A percentile compares a stretch with the other conserved stretches of the same genome.
Evolutionary conservation across 2,888 invertebrate species (phyloP).

Genomic region (Euphydryas editha): DNA sequence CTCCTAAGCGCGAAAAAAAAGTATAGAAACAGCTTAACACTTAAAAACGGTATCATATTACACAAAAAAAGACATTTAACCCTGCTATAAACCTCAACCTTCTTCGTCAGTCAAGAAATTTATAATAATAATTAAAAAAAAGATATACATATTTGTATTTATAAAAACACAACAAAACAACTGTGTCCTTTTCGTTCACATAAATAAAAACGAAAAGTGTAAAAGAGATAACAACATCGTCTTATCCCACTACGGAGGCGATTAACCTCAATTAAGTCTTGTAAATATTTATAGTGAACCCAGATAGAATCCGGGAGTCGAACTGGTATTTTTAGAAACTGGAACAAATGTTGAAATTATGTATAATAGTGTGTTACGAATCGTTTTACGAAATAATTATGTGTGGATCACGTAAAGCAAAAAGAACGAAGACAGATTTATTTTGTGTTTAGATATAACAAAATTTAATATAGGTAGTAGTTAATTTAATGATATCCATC

Average conservation of each 20-base stretch:
- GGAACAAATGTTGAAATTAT: conserved; percentile 26
- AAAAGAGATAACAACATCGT: conserved; percentile 9
- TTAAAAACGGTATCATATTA: too few relatives aligned
- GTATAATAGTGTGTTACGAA: not conserved
- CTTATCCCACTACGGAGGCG: conserved; percentile 12
- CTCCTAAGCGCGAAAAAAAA: too few relatives aligned
- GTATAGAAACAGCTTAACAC: too few relatives aligned
- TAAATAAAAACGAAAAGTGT: not conserved
- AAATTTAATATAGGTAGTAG: too few relatives aligned
- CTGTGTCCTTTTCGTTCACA: not conserved
- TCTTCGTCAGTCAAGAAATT: too few relatives aligned
- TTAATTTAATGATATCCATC: too few relatives aligned
- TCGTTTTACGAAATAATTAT: conserved; percentile 1
- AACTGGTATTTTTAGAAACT: conserved; percentile 26
- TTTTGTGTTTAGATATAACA: too few relatives aligned
- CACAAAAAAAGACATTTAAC: too few relatives aligned
- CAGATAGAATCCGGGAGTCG: conserved; percentile 33
- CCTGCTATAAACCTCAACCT: too few relatives aligned
- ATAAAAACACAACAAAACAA: not conserved
- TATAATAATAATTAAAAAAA: not conserved
- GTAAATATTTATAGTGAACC: conserved; percentile 35
- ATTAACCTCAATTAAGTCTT: conserved; percentile 35
- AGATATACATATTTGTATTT: not conserved
- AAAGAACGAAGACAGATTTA: too few relatives aligned
- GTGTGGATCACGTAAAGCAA: not conserved